Evolutionary conservation across 2,797 vertebrate species (phyloP).

Genomic region (Rhynchonycteris naso): DNA sequence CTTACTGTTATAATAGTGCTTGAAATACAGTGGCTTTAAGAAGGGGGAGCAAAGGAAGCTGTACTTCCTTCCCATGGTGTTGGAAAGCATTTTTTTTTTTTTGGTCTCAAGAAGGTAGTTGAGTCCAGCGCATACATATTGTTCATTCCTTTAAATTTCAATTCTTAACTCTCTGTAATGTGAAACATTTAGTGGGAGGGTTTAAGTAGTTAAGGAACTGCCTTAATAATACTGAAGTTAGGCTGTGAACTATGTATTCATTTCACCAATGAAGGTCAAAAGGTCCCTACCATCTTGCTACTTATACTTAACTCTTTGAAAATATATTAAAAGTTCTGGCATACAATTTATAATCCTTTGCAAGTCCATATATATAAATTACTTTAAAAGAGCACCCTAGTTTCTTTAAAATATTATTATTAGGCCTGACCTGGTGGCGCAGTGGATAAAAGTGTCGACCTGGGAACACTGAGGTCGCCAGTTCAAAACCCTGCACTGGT

Average conservation of each 20-base stretch:
- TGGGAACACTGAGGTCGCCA: too few species aligned
- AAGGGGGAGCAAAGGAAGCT: background rate
- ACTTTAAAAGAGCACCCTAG: conserved; percentile 21
- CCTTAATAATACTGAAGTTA: conserved; percentile 20
- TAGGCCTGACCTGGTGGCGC: too few species aligned
- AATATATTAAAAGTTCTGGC: conserved; percentile 39
- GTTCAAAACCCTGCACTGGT: too few species aligned
- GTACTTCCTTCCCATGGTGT: background rate
- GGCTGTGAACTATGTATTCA: too few species aligned
- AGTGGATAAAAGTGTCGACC: too few species aligned
- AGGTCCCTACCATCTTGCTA: background rate
- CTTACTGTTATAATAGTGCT: background rate
- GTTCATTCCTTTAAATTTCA: conserved; percentile 17
- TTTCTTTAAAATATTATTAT: conserved; percentile 38
- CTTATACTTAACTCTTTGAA: conserved; percentile 32
- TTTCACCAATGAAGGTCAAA: too few species aligned
- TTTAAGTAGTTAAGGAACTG: conserved; percentile 5
- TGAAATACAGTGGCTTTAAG: background rate
- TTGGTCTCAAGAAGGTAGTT: background rate
- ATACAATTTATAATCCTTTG: background rate
- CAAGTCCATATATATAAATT: conserved; percentile 5
- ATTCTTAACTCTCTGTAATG: background rate
- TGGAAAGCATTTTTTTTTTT: background rate
- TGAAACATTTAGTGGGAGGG: background rate
- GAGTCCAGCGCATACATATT: background rate